phyloP scores from a whole-genome alignment of 2,888 invertebrate species.

The Pheosia gnoma region DNA sequence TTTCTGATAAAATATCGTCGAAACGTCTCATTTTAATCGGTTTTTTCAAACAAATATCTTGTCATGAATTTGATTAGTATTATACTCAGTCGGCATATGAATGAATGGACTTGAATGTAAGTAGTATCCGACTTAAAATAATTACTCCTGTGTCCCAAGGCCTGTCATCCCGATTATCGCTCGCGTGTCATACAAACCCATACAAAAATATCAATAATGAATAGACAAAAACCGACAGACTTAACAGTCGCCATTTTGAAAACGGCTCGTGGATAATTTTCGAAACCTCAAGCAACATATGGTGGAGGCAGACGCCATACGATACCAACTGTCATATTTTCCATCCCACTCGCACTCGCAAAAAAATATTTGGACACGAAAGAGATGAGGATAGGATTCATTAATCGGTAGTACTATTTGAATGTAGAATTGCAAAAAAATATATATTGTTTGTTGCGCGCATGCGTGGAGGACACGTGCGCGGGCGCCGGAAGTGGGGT shows the following conservation, averaged over 20 bases:
- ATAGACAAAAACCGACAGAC: slow-evolving; percentile 64
- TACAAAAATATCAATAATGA: slow-evolving; percentile 51
- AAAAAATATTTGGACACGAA: slow-evolving; percentile 37
- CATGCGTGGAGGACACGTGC: slow-evolving; percentile 70
- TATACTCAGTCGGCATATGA: not conserved
- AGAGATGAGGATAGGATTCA: slow-evolving; percentile 65
- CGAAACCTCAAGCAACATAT: slow-evolving; percentile 82
- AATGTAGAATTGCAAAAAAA: slow-evolving; percentile 77
- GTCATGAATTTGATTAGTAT: too few species aligned
- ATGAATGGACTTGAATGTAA: not conserved
- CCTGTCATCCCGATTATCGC: slow-evolving; percentile 47
- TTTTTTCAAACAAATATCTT: too few species aligned
- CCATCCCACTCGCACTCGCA: slow-evolving; percentile 52
- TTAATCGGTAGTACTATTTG: slow-evolving; percentile 79
- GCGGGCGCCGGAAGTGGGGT: slow-evolving; percentile 68
- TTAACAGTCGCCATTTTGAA: slow-evolving; percentile 66
- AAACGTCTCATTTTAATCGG: too few species aligned
- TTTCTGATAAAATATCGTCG: too few species aligned
- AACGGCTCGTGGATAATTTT: slow-evolving; percentile 72
- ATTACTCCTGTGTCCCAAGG: slow-evolving; percentile 8
- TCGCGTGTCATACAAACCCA: slow-evolving; percentile 45
- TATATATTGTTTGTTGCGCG: slow-evolving; percentile 69
- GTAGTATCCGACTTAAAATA: not conserved
- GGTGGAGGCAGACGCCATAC: slow-evolving; percentile 79
- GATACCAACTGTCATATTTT: slow-evolving; percentile 73